Percentiles rank a stretch among this genome's conserved stretches.
Evolutionary conservation across 2,113 vertebrate genomes (phyloP).

Genomic region (Sceloporus undulatus): DNA sequence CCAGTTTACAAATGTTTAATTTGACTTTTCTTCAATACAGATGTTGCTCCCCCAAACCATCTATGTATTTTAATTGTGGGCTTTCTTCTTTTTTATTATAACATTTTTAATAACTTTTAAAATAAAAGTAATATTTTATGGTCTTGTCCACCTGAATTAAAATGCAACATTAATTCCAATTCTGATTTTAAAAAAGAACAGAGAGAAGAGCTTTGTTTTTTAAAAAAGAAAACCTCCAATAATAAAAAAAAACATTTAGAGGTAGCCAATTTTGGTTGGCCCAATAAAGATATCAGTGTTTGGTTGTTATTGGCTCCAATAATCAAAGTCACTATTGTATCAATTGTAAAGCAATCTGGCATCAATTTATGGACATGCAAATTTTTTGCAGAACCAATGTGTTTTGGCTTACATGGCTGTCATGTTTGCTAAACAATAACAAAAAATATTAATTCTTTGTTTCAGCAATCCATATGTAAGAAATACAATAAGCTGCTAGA

Average conservation of each 20-base stretch:
- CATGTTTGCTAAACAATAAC: too few species aligned
- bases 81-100: too few species aligned
- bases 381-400: not conserved
- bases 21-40: too few species aligned
- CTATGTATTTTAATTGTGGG: too few species aligned
- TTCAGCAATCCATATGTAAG: too few species aligned
- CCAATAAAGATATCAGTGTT: too few species aligned
- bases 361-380: not conserved
- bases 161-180: not conserved
- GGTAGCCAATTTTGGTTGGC: too few species aligned
- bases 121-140: not conserved
- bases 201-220: not conserved
- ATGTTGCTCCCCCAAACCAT: too few species aligned
- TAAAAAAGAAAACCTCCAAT: too few species aligned
- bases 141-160: not conserved
- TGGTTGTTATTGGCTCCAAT: not conserved
- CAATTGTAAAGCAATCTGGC: not conserved
- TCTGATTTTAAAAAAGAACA: not conserved
- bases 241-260: too few species aligned
- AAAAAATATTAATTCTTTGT: too few species aligned
- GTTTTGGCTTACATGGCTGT: not conserved
- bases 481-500: too few species aligned
- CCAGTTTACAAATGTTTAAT: not conserved
- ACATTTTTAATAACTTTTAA: not conserved
- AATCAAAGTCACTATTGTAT: not conserved